phyloP scores from a whole-genome alignment of 1,140 invertebrate species.

The Magallana gigas region DNA sequence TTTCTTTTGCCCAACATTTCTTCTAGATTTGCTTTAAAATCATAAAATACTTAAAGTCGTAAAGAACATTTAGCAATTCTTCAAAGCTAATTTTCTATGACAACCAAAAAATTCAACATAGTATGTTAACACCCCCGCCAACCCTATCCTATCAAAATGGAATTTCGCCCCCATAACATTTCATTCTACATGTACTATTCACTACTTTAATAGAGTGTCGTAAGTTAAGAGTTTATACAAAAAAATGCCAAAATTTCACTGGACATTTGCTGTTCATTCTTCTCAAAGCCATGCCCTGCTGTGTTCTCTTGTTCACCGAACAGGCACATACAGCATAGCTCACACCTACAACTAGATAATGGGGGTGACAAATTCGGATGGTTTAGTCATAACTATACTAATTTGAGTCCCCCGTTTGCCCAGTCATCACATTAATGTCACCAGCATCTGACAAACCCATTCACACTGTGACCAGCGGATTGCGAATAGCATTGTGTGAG shows the following conservation, averaged over 20 bases:
- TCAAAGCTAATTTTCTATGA: too few species aligned
- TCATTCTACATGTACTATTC: too few species aligned
- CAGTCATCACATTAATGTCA: not conserved
- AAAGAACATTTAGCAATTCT: too few species aligned
- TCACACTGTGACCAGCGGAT: not conserved
- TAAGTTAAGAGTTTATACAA: too few species aligned
- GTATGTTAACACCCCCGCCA: too few species aligned
- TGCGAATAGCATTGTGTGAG: not conserved
- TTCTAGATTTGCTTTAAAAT: too few species aligned
- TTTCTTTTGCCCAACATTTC: not conserved
- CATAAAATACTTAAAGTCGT: too few species aligned
- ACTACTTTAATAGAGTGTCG: too few species aligned
- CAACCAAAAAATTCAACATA: too few species aligned
- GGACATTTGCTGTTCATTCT: not conserved
- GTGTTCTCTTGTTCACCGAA: not conserved
- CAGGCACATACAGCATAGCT: not conserved
- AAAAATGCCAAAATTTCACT: not conserved
- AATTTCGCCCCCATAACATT: too few species aligned
- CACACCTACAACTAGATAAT: conserved; percentile 15
- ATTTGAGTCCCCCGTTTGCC: not conserved
- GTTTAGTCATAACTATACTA: conserved; percentile 22
- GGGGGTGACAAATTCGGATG: not conserved
- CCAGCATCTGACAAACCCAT: not conserved
- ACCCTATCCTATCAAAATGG: too few species aligned
- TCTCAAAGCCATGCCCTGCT: not conserved